Evolutionary conservation across 2,888 invertebrate genomes (phyloP).

Genomic region (Anorthoa munda): DNA sequence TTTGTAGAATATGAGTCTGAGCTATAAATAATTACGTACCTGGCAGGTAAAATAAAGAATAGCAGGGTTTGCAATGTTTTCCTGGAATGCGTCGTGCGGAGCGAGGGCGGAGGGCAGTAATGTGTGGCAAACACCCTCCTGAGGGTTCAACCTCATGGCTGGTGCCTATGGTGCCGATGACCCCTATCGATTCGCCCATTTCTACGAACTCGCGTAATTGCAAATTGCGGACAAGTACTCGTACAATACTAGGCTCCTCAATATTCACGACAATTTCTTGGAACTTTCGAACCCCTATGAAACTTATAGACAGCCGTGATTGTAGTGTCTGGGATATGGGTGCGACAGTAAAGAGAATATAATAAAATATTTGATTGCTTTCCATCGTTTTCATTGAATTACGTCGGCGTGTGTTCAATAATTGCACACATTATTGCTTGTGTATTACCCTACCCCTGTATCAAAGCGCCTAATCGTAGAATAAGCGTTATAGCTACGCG

Average conservation of each 20-base stretch:
- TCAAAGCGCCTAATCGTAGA: neutral
- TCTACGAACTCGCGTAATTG: constrained; percentile 86
- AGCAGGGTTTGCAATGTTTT: constrained; percentile 81
- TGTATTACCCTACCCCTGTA: neutral
- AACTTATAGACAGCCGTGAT: constrained; percentile 12
- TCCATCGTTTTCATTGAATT: constrained; percentile 27
- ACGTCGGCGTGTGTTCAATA: neutral
- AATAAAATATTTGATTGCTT: constrained; percentile 6
- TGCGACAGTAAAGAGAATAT: constrained; percentile 20
- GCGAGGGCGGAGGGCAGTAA: constrained; percentile 80
- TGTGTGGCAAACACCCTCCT: constrained; percentile 85
- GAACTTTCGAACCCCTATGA: constrained; percentile 51
- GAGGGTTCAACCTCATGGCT: constrained; percentile 87
- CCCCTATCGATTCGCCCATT: constrained; percentile 88
- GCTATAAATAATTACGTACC: constrained; percentile 66
- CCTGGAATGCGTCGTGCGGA: constrained; percentile 84
- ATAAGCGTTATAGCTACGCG: neutral
- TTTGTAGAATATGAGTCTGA: constrained; percentile 55
- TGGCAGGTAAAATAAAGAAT: constrained; percentile 82
- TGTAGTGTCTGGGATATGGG: constrained; percentile 15
- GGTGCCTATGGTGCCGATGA: constrained; percentile 89
- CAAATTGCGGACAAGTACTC: constrained; percentile 75
- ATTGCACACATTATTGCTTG: neutral
- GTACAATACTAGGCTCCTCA: constrained; percentile 49
- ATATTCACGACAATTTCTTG: constrained; percentile 67